Evolutionary conservation across 30 jellyfish, hydroid and myxozoan species (phyloP), one percentile per base, ranked within the genome.

Genomic region (Aurelia sp.): DNA sequence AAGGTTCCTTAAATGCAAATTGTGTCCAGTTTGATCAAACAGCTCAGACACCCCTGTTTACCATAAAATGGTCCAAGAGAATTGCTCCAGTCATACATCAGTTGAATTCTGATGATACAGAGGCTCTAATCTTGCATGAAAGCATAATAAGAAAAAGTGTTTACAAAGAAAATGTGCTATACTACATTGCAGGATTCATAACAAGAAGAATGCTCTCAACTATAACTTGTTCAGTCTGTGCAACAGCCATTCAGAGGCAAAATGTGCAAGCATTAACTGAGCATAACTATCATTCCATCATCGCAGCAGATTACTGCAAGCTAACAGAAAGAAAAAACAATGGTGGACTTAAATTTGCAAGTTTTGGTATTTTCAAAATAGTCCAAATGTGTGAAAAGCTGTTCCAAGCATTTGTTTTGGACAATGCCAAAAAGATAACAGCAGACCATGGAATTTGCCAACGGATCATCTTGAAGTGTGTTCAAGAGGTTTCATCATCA

Each of bases 21-120:
- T 79, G 84, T 79, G 83, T 76, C 10, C 87, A 76, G 78, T 76
- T 13, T 55, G 87, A 76, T 23, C 87, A 51, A 9, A 51, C 83
- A 51, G 87, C 77, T 6, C 81, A 76, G 77, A 51, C 87, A 13
- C 81, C 87, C 12, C 31, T 76, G 22, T 76, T 76, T 33, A 51
- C 87, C 33, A 10, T 76, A 53, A 76, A 57, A 57, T 76, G 87
- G 87, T 76, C 87, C 15, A 52, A 55, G 60, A n/a, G 60, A 51
- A 22, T 13, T 13, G 31, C 71, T 27, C 82, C 82, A 20, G 71
- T 20, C 18, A 40, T 17, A 71, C 82, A n/a, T n/a, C n/a, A 71
- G 18, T 57, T 61, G 60, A 27, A 51, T 51, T 8, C 27, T 30
- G 17, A 78, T 19, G 67, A 11, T 13, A 37, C 66, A 7, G 33